Base-by-base conservation (phyloP, 2,888 invertebrate genomes). In the Hemicrepidius hirtus region DNA sequence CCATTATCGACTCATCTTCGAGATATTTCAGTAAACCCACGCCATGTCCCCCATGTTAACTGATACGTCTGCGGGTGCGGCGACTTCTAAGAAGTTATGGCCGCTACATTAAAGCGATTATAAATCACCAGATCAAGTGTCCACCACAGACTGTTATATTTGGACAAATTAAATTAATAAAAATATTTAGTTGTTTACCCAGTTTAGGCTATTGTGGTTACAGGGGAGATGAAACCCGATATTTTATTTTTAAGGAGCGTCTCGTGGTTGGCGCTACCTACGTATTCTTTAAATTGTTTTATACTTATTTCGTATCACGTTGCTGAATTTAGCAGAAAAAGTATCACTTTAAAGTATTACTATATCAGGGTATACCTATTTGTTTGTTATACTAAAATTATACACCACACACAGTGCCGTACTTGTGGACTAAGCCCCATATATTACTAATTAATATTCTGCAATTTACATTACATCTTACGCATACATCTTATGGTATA, bases 81-180 rank as follows among this genome's bases (percentile, higher is more conserved):
- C 64, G 46, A 64, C 64, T 72, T 72, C 72, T 72, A 57, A 68
- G 72, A 72, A 72, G 16, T 18, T n/a, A 21, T 41, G 37, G 50
- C 20, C 24, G 71, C 40, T n/a, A 35, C 64, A 46, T 60, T 62
- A 55, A 49, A 60, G 24, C 62, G 49, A 57, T 68, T 64, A 72
- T 72, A 72, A 72, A 72, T 72, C 72, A 72, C 46, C 55, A 64
- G 57, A 72, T 68, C 72, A 68, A 68, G 44, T 55, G 41, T 68
- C 63, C 41, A 55, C 53, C 62, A 37, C 57, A 46, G 28, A 60
- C 32, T 60, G 49, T 65, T 65, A 57, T 71, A 50, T 71, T 65
- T 59, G 21, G 65, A 71, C 65, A 71, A 71, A 65, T 71, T 60
- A 59, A 71, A 71, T 71, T 71, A 71, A 71, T 71, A 59, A 71